phyloP scores from a whole-genome alignment of 1,140 invertebrate genomes.

The Leptoteleia sp. region DNA sequence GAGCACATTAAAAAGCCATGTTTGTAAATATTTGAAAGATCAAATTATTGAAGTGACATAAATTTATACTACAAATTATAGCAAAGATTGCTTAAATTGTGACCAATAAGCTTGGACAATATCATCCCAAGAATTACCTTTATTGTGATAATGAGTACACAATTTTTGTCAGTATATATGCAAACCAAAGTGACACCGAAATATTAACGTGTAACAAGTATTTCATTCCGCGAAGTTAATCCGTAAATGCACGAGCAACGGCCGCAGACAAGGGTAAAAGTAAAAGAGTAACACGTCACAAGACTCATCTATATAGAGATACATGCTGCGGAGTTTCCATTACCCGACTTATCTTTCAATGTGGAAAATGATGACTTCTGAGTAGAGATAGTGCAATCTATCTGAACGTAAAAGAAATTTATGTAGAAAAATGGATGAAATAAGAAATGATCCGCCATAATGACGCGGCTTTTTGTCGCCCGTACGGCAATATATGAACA shows the following conservation, averaged over 20 bases:
- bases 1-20: too few species aligned
- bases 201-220: neutral
- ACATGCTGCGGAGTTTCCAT: constrained; percentile 18
- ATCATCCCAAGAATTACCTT: too few species aligned
- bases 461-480: neutral
- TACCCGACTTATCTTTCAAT: constrained; percentile 26
- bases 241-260: constrained; percentile 12
- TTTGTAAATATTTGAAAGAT: too few species aligned
- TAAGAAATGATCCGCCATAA: neutral
- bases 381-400: constrained; percentile 20
- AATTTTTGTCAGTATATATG: too few species aligned
- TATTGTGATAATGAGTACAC: too few species aligned
- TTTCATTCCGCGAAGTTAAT: constrained; percentile 19
- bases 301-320: constrained; percentile 18
- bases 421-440: constrained; percentile 9
- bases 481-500: neutral
- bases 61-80: too few species aligned
- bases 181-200: too few species aligned
- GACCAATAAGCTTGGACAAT: too few species aligned
- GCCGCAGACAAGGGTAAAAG: constrained; percentile 19
- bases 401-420: constrained; percentile 26
- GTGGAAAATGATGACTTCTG: constrained; percentile 30
- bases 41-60: too few species aligned
- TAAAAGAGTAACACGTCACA: constrained; percentile 27
- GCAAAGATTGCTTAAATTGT: too few species aligned